A percentile compares a stretch with the other conserved stretches of the same genome.
These are phyloP conservation scores for Trichonephila clavipes DNA, from an alignment of 1,140 invertebrate genomes.

Conservation along the genomic window DNA sequence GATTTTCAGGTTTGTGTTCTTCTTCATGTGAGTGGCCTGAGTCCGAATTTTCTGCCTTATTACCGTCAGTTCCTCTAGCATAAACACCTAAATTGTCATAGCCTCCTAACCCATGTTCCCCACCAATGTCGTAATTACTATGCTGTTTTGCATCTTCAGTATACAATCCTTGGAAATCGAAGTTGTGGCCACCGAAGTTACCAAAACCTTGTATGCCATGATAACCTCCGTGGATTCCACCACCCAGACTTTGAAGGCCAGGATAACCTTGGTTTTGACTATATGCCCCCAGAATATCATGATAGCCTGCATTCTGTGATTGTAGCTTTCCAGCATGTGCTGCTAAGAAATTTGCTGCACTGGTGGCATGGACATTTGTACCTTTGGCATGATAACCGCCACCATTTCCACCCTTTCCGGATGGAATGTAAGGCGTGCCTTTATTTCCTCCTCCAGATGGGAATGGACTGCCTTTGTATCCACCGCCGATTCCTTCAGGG, in stretches of 20 bases:
- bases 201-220: neutral
- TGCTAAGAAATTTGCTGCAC: slow-evolving; percentile 72
- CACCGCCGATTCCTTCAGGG: slow-evolving; percentile 10
- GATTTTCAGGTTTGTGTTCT: neutral
- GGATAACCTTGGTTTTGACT: slow-evolving; percentile 54
- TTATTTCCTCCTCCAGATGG: slow-evolving; percentile 37
- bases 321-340: slow-evolving; percentile 61
- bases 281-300: slow-evolving; percentile 55
- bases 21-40: neutral
- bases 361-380: slow-evolving; percentile 50
- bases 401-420: slow-evolving; percentile 28
- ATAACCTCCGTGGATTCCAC: slow-evolving; percentile 60
- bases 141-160: neutral
- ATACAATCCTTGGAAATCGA: slow-evolving; percentile 28
- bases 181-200: neutral
- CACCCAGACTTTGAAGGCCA: slow-evolving; percentile 47
- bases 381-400: slow-evolving; percentile 32
- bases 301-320: slow-evolving; percentile 4
- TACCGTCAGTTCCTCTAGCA: slow-evolving; percentile 42
- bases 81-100: slow-evolving; percentile 38
- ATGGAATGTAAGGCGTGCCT: slow-evolving; percentile 8
- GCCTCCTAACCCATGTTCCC: neutral
- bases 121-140: neutral
- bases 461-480: slow-evolving; percentile 58
- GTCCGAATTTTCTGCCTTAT: neutral